Evolutionary conservation across 1,140 invertebrate genomes (phyloP).

Genomic region (Anadara kagoshimensis): DNA sequence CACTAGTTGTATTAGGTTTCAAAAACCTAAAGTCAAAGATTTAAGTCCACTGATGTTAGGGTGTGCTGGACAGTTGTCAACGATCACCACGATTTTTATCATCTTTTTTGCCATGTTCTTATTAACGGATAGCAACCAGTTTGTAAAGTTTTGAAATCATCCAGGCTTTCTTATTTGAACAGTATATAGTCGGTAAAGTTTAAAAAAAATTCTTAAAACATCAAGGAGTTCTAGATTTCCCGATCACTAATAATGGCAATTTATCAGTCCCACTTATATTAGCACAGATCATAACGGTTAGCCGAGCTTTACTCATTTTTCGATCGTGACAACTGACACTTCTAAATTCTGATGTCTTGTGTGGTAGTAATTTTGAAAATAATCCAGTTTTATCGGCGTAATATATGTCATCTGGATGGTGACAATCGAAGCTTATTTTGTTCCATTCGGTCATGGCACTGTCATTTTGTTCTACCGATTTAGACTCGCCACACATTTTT

Average conservation of each 20-base stretch:
- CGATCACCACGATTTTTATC: constrained; percentile 37
- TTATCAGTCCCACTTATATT: constrained; percentile 74
- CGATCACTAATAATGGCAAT: constrained; percentile 73
- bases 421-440: too few relatives aligned
- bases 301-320: constrained; percentile 73
- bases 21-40: too few relatives aligned
- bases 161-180: constrained; percentile 56
- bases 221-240: constrained; percentile 73
- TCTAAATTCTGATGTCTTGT: constrained; percentile 34
- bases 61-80: too few relatives aligned
- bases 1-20: constrained; percentile 41
- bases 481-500: constrained; percentile 19
- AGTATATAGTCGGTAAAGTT: constrained; percentile 38
- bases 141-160: constrained; percentile 65
- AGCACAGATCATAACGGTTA: constrained; percentile 72
- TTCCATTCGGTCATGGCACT: constrained; percentile 3
- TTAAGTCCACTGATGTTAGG: constrained; percentile 21
- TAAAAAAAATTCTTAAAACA: constrained; percentile 74
- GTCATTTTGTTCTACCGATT: constrained; percentile 3
- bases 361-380: too few relatives aligned
- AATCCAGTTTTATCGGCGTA: too few relatives aligned
- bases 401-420: too few relatives aligned
- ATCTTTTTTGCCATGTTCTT: constrained; percentile 35
- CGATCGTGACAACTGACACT: constrained; percentile 38
- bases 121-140: constrained; percentile 42